Base-by-base conservation (phyloP, 2,797 vertebrate genomes). In the Takifugu rubripes region DNA sequence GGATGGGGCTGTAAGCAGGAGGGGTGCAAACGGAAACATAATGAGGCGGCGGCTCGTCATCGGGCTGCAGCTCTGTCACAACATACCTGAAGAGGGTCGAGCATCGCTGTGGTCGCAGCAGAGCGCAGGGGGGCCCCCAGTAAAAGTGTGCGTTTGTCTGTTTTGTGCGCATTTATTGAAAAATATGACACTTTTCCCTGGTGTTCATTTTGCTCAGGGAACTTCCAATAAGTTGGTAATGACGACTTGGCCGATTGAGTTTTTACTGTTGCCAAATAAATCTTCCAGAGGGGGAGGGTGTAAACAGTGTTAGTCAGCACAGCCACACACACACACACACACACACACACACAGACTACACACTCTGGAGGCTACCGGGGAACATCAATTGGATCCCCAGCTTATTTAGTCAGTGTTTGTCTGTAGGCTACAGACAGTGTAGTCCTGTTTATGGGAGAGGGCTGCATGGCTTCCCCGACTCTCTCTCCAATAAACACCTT, bases 401-500 rank as follows among this genome's bases (percentile, higher is more conserved):
- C 65, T 82, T 86, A 79, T 86, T 84, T 83, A 66, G 63, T 70
- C 66, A 52, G 59, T 72, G 59, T 79, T 75, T 75, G 72, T 81
- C 79, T 82, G 56, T 56, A 64, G 79, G 77, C 72, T 59, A 49
- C 25, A 27, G 59, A 66, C 61, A 74, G 71, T 52, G 54, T 54
- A 53, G 54, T 25, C 51, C 49, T 56, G 68, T 84, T 83, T 78
- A 77, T 59, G 72, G 66, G 60, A 74, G 64, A 43, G 21, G 62
- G 66, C 74, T 75, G 75, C 61, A 61, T 55, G 56, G 55, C 70
- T 64, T 76, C 46, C 53, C 58, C 17, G 68, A 66, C 68, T 71
- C 65, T 79, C 68, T 71, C 65, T 79, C 71, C 71, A 74, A 81
- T 80, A 78, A 85, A 85, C 87, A 81, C 70, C 72, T 71, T 62